Evolutionary conservation across 1,140 invertebrate species (phyloP), one percentile per base, ranked within the genome.

Genomic region (Meloidogyne hapla): DNA sequence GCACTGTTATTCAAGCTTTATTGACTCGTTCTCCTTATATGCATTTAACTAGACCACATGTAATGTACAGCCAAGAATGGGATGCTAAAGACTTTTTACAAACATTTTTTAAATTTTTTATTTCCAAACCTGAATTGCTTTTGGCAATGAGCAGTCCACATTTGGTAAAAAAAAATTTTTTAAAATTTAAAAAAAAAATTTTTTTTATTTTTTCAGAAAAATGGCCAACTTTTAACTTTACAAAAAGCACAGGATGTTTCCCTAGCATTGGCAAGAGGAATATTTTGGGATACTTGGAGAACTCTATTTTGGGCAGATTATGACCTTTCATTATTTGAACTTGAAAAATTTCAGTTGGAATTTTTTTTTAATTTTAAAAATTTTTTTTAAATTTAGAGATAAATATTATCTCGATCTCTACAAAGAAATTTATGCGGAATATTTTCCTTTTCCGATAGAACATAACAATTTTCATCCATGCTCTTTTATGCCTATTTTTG

Each of bases 391-490:
- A 74, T 83, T 67, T 64, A 84, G 83, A 38, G 67, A 87, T 40
- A 80, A 82, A 64, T 86, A 87, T 81, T 86, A 86, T 86, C 67
- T 87, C 10, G 85, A 87, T 76, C 64, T 87, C 61, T 86, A 86
- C 76, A 73, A 77, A 12, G 80, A 86, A 65, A 79, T 86, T 76
- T 76, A 81, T 76, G 81, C 80, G 71, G 84, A 87, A 69, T 86
- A 86, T 75, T 86, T 86, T 77, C 84, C 84, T 15, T 85, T 85
- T 66, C 74, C 77, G 21, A 40, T 74, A 25, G 83, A 75, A 25
- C 63, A 69, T 28, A 83, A 79, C 48, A 79, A 86, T 69, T 87
- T 87, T 69, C 83, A 87, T 18, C 84, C 84, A 25, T 87, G 84
- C 65, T 86, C 84, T n/a, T 86, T 86, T 74, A 87, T 78, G 12